Evolutionary conservation across 1,140 invertebrate species (phyloP).

Genomic region (Drosophila asahinai): DNA sequence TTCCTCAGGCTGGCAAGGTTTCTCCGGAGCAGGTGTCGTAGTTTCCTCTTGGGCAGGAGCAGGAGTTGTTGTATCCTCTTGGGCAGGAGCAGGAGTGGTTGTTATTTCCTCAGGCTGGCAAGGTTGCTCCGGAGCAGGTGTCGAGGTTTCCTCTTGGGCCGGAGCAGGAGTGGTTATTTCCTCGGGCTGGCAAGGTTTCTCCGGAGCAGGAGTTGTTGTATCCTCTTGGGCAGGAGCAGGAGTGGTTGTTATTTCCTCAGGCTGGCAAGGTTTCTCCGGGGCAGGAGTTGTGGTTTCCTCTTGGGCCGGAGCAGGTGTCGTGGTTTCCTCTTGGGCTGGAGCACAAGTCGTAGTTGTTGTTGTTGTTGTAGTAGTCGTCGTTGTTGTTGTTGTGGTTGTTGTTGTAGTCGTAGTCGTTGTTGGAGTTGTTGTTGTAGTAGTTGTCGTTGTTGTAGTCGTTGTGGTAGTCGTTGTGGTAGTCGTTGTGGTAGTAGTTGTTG

Average conservation of each 20-base stretch:
- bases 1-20: not conserved
- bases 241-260: no score
- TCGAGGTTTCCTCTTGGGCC: not conserved
- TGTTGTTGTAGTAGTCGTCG: not conserved
- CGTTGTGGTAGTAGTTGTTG: not conserved
- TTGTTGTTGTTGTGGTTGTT: not conserved
- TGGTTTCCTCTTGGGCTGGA: not conserved
- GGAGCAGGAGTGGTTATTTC: not conserved
- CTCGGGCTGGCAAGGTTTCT: not conserved
- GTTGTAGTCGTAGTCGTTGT: not conserved
- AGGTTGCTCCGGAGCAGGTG: not conserved
- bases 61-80: not conserved
- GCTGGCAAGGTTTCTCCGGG: not conserved
- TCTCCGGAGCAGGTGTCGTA: not conserved
- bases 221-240: not conserved
- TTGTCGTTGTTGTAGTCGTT: not conserved
- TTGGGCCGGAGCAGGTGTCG: not conserved
- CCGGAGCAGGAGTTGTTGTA: slow-evolving; percentile 4
- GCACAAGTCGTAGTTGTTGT: slow-evolving; percentile 1
- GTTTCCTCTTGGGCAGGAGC: not conserved
- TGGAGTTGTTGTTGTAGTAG: not conserved
- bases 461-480: not conserved
- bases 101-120: not conserved
- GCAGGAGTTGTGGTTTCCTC: not conserved
- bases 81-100: not conserved